Percentiles rank a stretch among this genome's conserved stretches.
Evolutionary conservation across 2,113 vertebrate species (phyloP).

Genomic region (Notothenia rossii): DNA sequence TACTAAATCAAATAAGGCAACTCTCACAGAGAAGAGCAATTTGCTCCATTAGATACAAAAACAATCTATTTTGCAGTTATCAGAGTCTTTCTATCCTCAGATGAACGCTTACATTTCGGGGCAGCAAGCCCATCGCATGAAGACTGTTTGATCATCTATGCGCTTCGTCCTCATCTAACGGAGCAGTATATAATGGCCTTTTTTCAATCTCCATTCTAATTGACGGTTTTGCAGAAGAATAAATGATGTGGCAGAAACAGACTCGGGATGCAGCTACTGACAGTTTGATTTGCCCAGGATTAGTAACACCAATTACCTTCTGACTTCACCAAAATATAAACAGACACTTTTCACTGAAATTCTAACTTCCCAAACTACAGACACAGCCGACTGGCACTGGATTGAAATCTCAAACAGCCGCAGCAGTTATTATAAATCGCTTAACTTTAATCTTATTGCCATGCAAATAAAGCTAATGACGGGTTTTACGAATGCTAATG

Average conservation of each 20-base stretch:
- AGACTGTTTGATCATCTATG: neutral
- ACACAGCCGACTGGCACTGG: slow-evolving; percentile 13
- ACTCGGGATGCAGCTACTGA: neutral
- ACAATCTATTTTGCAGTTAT: neutral
- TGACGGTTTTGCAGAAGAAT: neutral
- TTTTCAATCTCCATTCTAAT: slow-evolving; percentile 16
- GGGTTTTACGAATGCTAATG: slow-evolving; percentile 39
- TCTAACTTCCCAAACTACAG: slow-evolving; percentile 17
- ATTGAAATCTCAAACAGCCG: slow-evolving; percentile 22
- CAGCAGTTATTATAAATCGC: slow-evolving; percentile 23
- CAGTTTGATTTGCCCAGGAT: neutral
- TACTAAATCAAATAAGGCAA: slow-evolving; percentile 14
- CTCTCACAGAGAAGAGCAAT: neutral
- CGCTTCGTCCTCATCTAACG: slow-evolving; percentile 1
- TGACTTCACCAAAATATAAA: neutral
- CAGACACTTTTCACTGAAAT: neutral
- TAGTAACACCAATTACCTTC: neutral
- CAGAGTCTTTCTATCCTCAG: neutral
- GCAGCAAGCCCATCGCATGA: neutral
- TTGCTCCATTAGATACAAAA: slow-evolving; percentile 13
- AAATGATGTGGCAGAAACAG: slow-evolving; percentile 28
- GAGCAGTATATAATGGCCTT: neutral
- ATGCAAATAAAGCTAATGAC: slow-evolving; percentile 47
- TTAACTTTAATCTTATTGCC: slow-evolving; percentile 11
- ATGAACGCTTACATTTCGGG: neutral